Evolutionary conservation across 2,797 vertebrate genomes (phyloP), one percentile per base, ranked within the genome.

Genomic region (Pangasius sanitwongsei): DNA sequence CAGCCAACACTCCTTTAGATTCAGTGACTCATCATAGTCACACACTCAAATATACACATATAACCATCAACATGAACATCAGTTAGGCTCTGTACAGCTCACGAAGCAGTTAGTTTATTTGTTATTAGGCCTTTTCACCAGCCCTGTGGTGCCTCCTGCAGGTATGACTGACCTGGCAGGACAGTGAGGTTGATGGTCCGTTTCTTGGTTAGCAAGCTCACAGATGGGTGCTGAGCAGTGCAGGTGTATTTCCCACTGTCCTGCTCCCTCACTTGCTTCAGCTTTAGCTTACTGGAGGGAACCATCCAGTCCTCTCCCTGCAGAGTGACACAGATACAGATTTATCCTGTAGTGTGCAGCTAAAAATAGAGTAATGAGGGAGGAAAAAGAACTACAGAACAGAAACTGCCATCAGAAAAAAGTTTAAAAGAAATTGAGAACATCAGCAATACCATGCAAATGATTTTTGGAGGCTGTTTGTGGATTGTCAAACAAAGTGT

Each of bases 241-340:
- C 97, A 97, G 2, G 94, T 95, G 93, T 97, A 97, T 86, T 37
- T 83, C 37, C 97, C 97, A 16, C 86, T 92, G 72, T 96, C 94
- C 23, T 55, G 23, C 0, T 34, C 78, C 0, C 37, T 92, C 89
- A 96, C 89, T 37, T 95, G 94, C 82, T 37, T 89, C 91, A 97
- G 91, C 3, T 74, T 94, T 89, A 97, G 93, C 23, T 87, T 92
- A 1, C 92, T 91, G 7, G 94, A 95, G 0, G 94, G 93, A 92
- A 96, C 83, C 31, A 96, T 91, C 96, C 96, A 97, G 92, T 96
- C 96, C 0, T 91, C 94, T 12, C 93, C 95, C 97, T 97, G 91
- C 31, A 90, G 75, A 41, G 80, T 65, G 77, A 89, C 25, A 88
- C 59, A 86, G 82, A 89, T 50, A 57, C 50, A 34, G n/a, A 81